Conservation (phyloP, 2,113 vertebrate species). For the Nibea coibor region DNA sequence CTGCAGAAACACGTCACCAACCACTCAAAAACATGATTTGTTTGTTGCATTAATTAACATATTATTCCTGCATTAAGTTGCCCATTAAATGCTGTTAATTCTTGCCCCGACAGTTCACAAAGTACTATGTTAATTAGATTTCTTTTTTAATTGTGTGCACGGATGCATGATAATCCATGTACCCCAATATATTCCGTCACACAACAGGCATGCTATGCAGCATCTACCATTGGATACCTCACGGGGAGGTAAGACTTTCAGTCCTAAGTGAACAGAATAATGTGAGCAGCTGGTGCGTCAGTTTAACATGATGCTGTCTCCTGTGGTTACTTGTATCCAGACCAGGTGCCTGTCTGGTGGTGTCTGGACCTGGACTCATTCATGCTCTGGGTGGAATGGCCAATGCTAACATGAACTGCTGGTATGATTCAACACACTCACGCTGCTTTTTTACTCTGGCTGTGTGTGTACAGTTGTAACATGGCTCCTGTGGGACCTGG, state of each 20-base stretch:
- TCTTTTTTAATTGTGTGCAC: no score
- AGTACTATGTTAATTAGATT: no score
- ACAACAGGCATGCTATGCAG: slow-evolving; percentile 94
- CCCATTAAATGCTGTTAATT: no score
- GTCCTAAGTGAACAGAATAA: background rate
- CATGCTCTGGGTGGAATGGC: slow-evolving; percentile 96
- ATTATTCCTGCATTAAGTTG: no score
- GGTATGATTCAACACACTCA: slow-evolving; percentile 80
- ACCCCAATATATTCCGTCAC: slow-evolving; percentile 23
- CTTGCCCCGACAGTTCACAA: no score
- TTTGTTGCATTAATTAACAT: no score
- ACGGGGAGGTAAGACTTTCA: slow-evolving; percentile 87
- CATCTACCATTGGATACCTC: slow-evolving; percentile 93
- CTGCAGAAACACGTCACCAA: no score
- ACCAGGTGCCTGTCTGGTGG: slow-evolving; percentile 94
- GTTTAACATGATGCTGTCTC: slow-evolving; percentile 1
- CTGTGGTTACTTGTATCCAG: slow-evolving; percentile 75
- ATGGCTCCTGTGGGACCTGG: background rate
- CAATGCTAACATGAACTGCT: slow-evolving; percentile 95
- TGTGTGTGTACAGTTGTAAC: background rate
- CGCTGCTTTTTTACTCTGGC: background rate
- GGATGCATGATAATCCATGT: no score
- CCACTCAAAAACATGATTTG: no score
- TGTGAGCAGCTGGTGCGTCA: background rate
- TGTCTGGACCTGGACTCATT: slow-evolving; percentile 95